Base-by-base conservation (phyloP, 2,797 vertebrate species). In the Pelochelys cantorii region DNA sequence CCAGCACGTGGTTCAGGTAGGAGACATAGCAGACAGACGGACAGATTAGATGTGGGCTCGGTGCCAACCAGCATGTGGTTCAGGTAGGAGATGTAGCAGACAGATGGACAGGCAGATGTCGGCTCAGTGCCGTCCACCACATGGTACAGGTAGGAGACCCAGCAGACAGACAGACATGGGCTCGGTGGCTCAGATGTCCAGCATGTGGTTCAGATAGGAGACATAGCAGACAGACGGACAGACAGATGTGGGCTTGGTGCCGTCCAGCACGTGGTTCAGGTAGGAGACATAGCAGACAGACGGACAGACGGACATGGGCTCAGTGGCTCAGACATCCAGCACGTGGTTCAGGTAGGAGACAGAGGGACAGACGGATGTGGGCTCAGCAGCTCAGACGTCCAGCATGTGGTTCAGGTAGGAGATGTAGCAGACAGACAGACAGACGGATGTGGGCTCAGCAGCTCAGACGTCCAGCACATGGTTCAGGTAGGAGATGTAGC, bases 271-370 rank as follows among this genome's bases (percentile, higher is more conserved):
- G 4, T 96, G 97, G 80, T 95, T 96, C 94, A 85, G 97, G 90
- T 97, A 95, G 92, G 97, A 97, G 92, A 98, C n/a, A n/a, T n/a
- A n/a, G n/a, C n/a, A n/a, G n/a, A n/a, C 98, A 88, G 97, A 54
- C 9, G 59, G 77, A 79, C 34, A 11, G 90, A 81, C 0, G 1
- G 91, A 81, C 2, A 1, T 0, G 60, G 82, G 84, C 14, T 56
- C 7, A 59, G 59, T 2, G 57, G 59, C 53, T 22, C 83, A 84
- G 79, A 80, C 68, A 59, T 29, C 71, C 34, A 81, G 54, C 34
- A 57, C 11, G 1, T 0, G 18, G 84, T 74, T 82, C 56, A 84
- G 90, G 37, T 1, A 37, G 31, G 20, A 27, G 84, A 57, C 42
- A 14, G 92, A 83, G 25, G 55, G 52, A 85, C 23, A 7, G 84